phyloP scores from a whole-genome alignment of 2,113 vertebrate genomes.

The Heterotilapia buettikoferi region DNA sequence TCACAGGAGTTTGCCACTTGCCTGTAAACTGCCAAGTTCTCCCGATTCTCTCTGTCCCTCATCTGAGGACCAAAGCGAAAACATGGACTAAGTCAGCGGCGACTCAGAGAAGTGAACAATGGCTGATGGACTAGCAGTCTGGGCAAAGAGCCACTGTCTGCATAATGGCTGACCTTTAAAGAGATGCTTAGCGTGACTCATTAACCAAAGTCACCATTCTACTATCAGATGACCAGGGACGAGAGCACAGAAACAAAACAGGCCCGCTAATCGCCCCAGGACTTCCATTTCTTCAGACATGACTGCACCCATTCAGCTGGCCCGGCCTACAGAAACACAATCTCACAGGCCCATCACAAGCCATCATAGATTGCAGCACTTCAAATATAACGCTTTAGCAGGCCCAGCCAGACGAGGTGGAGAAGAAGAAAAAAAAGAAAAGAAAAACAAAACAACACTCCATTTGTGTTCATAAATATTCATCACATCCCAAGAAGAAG shows the following conservation, averaged over 20 bases:
- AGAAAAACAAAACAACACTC: conserved; percentile 61
- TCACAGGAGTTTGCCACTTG: conserved; percentile 45
- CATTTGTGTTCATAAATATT: conserved; percentile 71
- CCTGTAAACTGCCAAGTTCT: conserved; percentile 46
- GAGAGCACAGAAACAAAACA: conserved; percentile 66
- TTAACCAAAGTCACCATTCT: conserved; percentile 74
- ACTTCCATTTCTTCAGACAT: conserved; percentile 74
- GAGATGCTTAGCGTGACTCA: conserved; percentile 70
- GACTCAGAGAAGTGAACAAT: conserved; percentile 49
- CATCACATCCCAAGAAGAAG: conserved; percentile 34
- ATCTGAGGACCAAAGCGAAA: conserved; percentile 45
- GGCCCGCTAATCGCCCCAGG: conserved; percentile 69
- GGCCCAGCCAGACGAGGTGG: conserved; percentile 38
- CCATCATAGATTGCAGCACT: conserved; percentile 65
- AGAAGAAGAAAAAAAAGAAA: conserved; percentile 46
- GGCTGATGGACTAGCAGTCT: conserved; percentile 59
- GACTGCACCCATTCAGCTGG: conserved; percentile 71
- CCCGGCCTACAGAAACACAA: conserved; percentile 75
- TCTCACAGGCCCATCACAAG: conserved; percentile 59
- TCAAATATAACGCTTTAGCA: conserved; percentile 68
- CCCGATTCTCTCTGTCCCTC: conserved; percentile 27
- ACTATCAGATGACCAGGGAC: conserved; percentile 78
- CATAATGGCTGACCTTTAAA: conserved; percentile 80
- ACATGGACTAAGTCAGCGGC: conserved; percentile 43
- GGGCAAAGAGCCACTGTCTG: conserved; percentile 62